A percentile compares a stretch with the other conserved stretches of the same genome.
phyloP scores from a whole-genome alignment of 2,888 invertebrate species.

The Ecliptopera silaceata region DNA sequence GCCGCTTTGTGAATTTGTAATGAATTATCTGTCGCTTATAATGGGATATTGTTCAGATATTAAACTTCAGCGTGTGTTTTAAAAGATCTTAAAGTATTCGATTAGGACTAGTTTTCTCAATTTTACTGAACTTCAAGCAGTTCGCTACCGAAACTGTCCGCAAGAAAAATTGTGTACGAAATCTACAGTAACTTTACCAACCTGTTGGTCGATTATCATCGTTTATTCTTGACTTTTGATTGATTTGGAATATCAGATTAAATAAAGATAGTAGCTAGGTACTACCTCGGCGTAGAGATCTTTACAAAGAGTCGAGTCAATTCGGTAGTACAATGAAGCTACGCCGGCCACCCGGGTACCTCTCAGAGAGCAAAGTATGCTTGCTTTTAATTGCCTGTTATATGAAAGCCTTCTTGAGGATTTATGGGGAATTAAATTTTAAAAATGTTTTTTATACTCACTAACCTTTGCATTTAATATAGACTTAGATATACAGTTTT shows the following conservation, averaged over 20 bases:
- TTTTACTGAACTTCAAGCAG: no score
- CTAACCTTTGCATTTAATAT: no score
- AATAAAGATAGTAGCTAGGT: constrained; percentile 63
- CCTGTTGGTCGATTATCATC: constrained; percentile 8
- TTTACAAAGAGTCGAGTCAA: constrained; percentile 11
- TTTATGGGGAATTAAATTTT: no score
- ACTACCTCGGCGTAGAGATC: constrained; percentile 44
- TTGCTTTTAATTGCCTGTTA: constrained; percentile 1
- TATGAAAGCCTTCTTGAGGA: constrained; percentile 1
- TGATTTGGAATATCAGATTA: constrained; percentile 72
- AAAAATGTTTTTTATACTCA: no score
- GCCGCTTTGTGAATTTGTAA: constrained; percentile 44
- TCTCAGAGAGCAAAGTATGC: background rate
- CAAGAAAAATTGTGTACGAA: background rate
- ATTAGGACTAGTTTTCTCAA: no score
- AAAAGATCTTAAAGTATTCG: no score
- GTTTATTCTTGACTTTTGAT: constrained; percentile 47
- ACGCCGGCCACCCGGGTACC: constrained; percentile 11
- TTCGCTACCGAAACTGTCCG: no score
- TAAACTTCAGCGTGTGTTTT: no score
- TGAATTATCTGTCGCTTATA: constrained; percentile 31
- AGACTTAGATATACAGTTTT: no score
- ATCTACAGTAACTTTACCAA: background rate
- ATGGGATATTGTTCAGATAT: constrained; percentile 7
- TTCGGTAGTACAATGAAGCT: constrained; percentile 21